A percentile compares a stretch with the other conserved stretches of the same genome.
These are phyloP conservation scores for Stegastes partitus DNA, from an alignment of 2,113 vertebrate genomes.

Conservation along the genomic window DNA sequence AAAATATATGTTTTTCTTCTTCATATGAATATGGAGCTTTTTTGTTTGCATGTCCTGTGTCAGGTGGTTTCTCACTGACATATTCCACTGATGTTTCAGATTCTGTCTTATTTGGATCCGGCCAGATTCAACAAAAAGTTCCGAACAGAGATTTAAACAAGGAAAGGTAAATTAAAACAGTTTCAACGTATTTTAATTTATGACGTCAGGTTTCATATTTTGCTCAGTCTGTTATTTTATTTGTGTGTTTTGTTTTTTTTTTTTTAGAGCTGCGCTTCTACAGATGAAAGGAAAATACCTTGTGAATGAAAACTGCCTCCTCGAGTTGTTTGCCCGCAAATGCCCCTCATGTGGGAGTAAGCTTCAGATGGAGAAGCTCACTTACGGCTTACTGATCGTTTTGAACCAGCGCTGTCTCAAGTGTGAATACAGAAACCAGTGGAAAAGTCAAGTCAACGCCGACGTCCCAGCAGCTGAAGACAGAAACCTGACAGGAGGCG, in stretches of 20 bases:
- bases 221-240: too few relatives aligned
- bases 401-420: slow-evolving; percentile 47
- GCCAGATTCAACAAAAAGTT: neutral
- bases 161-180: slow-evolving; percentile 40
- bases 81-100: neutral
- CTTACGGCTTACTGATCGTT: slow-evolving; percentile 8
- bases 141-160: slow-evolving; percentile 18
- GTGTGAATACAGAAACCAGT: slow-evolving; percentile 53
- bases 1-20: too few relatives aligned
- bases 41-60: too few relatives aligned
- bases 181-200: too few relatives aligned
- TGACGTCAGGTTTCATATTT: too few relatives aligned
- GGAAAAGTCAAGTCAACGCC: slow-evolving; percentile 47
- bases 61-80: too few relatives aligned
- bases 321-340: slow-evolving; percentile 43
- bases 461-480: slow-evolving; percentile 13
- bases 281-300: slow-evolving; percentile 34
- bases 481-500: neutral
- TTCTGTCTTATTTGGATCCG: neutral
- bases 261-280: slow-evolving; percentile 39
- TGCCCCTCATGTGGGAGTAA: slow-evolving; percentile 43
- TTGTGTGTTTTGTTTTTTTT: too few relatives aligned
- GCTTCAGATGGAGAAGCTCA: slow-evolving; percentile 47
- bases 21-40: too few relatives aligned
- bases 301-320: slow-evolving; percentile 49